Conservation (phyloP, 2,797 vertebrate genomes). For the Danio jaintianensis region DNA sequence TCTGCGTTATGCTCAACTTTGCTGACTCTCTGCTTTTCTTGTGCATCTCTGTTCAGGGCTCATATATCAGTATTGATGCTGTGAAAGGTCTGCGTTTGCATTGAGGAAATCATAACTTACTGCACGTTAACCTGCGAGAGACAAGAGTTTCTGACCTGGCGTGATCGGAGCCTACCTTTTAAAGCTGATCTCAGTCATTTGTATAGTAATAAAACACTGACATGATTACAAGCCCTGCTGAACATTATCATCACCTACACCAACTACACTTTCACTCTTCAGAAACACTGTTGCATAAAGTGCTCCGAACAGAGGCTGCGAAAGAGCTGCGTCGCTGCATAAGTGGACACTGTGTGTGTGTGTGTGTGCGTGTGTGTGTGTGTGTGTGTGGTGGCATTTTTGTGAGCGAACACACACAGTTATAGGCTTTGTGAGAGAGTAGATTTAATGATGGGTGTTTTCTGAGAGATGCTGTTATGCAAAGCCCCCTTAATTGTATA, state of each 20-base stretch:
- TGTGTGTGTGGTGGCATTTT: constrained; percentile 42
- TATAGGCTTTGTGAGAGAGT: constrained; percentile 1
- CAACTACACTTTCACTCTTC: constrained; percentile 17
- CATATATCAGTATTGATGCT: constrained; percentile 7
- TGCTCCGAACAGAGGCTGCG: constrained; percentile 31
- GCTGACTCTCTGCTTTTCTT: constrained; percentile 29
- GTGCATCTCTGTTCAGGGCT: neutral
- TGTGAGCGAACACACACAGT: constrained; percentile 27
- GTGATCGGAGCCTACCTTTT: neutral
- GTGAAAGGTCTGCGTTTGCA: neutral
- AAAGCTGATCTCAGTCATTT: constrained; percentile 33
- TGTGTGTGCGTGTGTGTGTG: neutral
- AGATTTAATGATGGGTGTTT: constrained; percentile 47
- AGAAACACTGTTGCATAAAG: constrained; percentile 45
- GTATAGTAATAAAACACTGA: constrained; percentile 5
- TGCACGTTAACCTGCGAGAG: constrained; percentile 10
- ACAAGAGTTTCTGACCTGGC: neutral
- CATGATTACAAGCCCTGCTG: constrained; percentile 35
- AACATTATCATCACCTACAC: constrained; percentile 31
- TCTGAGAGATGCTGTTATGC: constrained; percentile 45
- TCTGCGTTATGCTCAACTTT: constrained; percentile 36
- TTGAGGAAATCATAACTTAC: constrained; percentile 3
- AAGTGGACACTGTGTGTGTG: constrained; percentile 22
- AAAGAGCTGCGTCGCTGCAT: neutral
- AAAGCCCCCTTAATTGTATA: constrained; percentile 49